A percentile compares a stretch with the other conserved stretches of the same genome.
phyloP scores from a whole-genome alignment of 2,797 vertebrate genomes.

The Oreochromis grahami region DNA sequence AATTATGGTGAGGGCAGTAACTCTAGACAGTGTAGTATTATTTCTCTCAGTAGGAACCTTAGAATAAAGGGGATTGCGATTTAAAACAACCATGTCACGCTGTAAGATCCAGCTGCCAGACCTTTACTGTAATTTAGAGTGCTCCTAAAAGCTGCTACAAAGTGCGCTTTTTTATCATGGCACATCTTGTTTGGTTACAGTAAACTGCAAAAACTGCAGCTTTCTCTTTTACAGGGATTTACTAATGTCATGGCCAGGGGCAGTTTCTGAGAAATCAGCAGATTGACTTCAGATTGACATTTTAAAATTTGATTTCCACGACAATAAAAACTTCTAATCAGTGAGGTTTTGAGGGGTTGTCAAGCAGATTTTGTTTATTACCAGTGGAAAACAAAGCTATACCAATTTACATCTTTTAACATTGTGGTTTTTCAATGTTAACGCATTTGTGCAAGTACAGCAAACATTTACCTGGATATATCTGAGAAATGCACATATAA shows the following conservation, averaged over 20 bases:
- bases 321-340: not conserved
- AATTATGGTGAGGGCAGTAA: not conserved
- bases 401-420: not conserved
- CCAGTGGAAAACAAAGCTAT: not conserved
- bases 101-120: not conserved
- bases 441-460: not conserved
- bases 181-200: not conserved
- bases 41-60: not conserved
- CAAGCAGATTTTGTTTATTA: not conserved
- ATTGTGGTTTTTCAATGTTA: not conserved
- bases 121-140: not conserved
- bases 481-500: not conserved
- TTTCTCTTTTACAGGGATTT: not conserved
- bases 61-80: not conserved
- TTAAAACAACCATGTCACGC: not conserved
- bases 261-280: not conserved
- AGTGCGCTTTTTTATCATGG: not conserved
- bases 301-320: not conserved
- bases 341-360: not conserved
- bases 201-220: not conserved
- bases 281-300: not conserved
- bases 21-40: not conserved
- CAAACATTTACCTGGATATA: not conserved
- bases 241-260: not conserved
- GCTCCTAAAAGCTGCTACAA: not conserved